Conservation (phyloP, 2,888 invertebrate genomes). For the Tanypteryx hageni region DNA sequence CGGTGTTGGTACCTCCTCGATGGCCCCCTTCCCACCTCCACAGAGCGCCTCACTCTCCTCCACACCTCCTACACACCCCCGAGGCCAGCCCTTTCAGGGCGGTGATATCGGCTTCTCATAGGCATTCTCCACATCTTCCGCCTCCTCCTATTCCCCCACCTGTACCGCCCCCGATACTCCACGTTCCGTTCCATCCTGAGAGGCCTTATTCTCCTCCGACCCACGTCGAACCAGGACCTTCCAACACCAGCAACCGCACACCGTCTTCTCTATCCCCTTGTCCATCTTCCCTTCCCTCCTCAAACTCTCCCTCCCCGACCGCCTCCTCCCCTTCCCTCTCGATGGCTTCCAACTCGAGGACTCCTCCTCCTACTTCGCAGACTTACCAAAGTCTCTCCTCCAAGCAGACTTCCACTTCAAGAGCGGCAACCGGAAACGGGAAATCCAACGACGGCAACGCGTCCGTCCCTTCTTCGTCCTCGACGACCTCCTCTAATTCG, state of each 20-base stretch:
- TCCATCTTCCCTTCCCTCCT: conserved; percentile 62
- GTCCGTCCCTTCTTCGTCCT: conserved; percentile 67
- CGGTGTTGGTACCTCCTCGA: conserved; percentile 71
- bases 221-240: conserved; percentile 66
- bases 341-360: conserved; percentile 41
- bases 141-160: conserved; percentile 67
- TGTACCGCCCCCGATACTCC: conserved; percentile 70
- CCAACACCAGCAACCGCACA: conserved; percentile 65
- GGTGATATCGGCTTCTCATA: conserved; percentile 29
- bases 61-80: conserved; percentile 66
- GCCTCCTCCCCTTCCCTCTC: conserved; percentile 65
- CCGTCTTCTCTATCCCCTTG: conserved; percentile 47
- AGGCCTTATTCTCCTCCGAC: conserved; percentile 69
- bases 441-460: background rate
- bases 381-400: background rate
- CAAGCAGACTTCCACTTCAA: conserved; percentile 23
- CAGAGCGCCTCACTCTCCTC: conserved; percentile 72
- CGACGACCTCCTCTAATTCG: conserved; percentile 67
- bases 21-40: conserved; percentile 71
- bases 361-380: conserved; percentile 7
- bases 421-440: background rate
- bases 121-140: conserved; percentile 65
- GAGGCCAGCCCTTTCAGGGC: conserved; percentile 44
- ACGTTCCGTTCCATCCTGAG: conserved; percentile 70
- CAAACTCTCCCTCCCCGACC: conserved; percentile 62